Conservation (phyloP, 2,797 vertebrate species). For the Syngnathus rostellatus region DNA sequence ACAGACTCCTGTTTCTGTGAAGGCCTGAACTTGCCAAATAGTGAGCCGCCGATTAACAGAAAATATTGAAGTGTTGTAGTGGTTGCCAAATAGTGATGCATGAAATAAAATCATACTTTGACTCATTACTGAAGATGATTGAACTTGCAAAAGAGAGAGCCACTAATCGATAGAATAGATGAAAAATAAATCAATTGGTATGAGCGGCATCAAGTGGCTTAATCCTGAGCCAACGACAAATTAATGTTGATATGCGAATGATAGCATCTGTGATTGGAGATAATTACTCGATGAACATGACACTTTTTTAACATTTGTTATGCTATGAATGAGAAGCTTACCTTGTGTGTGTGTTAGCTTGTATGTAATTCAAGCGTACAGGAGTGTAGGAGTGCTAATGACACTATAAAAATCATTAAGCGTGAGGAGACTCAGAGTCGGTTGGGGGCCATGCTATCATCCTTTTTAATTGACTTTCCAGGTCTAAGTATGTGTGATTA, state of each 20-base stretch:
- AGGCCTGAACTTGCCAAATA: not conserved
- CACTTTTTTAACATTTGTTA: not conserved
- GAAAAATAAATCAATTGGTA: not conserved
- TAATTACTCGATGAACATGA: not conserved
- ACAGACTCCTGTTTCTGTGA: not conserved
- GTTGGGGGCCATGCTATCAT: conserved; percentile 57
- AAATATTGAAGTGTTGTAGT: not conserved
- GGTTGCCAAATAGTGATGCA: not conserved
- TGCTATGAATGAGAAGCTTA: not conserved
- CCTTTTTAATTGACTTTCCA: conserved; percentile 66
- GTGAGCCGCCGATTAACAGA: not conserved
- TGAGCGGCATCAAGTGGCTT: not conserved
- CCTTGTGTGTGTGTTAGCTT: not conserved
- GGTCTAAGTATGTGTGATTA: conserved; percentile 50
- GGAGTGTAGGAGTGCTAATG: conserved; percentile 55
- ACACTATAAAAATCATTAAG: conserved; percentile 62
- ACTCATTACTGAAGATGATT: not conserved
- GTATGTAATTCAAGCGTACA: conserved; percentile 26
- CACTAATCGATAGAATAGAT: too few relatives aligned
- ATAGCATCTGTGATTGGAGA: not conserved
- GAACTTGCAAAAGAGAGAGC: not conserved
- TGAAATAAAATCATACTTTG: not conserved
- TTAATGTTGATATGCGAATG: not conserved
- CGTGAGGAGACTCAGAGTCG: conserved; percentile 55
- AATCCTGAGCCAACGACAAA: not conserved